phyloP scores from a whole-genome alignment of 2,113 vertebrate species.

The Hepsetus odoe region DNA sequence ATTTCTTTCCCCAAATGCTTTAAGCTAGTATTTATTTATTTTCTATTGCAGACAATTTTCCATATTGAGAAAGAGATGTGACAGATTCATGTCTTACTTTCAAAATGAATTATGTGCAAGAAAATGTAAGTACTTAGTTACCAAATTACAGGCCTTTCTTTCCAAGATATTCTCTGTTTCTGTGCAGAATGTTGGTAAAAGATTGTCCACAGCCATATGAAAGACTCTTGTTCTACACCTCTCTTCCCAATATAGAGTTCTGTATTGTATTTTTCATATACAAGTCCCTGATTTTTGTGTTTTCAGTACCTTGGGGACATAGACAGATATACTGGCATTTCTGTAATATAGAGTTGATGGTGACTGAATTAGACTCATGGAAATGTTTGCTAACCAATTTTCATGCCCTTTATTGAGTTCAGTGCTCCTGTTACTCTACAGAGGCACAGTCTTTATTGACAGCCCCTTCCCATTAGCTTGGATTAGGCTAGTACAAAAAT shows the following conservation, averaged over 20 bases:
- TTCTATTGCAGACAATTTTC: slow-evolving; percentile 50
- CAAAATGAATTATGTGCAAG: slow-evolving; percentile 48
- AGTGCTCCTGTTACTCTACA: slow-evolving; percentile 23
- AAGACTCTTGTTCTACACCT: slow-evolving; percentile 39
- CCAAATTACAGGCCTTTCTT: slow-evolving; percentile 42
- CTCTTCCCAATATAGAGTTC: slow-evolving; percentile 47
- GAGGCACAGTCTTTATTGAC: slow-evolving; percentile 37
- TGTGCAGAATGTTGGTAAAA: slow-evolving; percentile 35
- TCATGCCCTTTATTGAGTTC: slow-evolving; percentile 44
- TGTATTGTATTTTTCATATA: slow-evolving; percentile 50
- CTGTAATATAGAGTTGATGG: slow-evolving; percentile 21
- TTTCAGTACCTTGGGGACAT: slow-evolving; percentile 43
- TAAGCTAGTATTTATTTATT: too few species aligned
- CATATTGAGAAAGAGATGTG: slow-evolving; percentile 38
- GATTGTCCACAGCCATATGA: slow-evolving; percentile 39
- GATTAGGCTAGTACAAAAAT: slow-evolving; percentile 44
- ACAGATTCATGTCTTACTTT: slow-evolving; percentile 53
- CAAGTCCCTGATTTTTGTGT: slow-evolving; percentile 58
- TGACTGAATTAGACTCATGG: slow-evolving; percentile 36
- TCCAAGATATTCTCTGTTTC: slow-evolving; percentile 16
- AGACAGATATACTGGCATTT: slow-evolving; percentile 5
- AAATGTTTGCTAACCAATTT: slow-evolving; percentile 31
- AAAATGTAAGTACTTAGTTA: slow-evolving; percentile 46
- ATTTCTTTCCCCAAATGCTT: slow-evolving; percentile 9
- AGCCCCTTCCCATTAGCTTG: slow-evolving; percentile 40